These are phyloP conservation scores for Ochotona curzoniae DNA, from an alignment of 2,113 vertebrate species.

Conservation along the genomic window DNA sequence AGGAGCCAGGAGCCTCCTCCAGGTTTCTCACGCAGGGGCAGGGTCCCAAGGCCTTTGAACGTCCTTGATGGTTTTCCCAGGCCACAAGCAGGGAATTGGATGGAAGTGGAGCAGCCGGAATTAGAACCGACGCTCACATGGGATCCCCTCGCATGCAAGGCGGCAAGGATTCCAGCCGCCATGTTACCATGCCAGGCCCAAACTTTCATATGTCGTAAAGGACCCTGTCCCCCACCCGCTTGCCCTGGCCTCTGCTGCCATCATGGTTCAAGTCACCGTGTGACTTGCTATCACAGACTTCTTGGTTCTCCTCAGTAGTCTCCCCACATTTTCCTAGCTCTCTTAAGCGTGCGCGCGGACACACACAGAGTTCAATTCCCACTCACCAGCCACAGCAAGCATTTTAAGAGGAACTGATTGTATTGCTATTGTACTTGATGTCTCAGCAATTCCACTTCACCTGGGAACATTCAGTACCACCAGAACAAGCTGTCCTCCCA, in stretches of 20 bases:
- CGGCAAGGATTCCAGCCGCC: too few relatives aligned
- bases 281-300: background rate
- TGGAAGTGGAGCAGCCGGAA: too few relatives aligned
- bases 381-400: background rate
- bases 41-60: too few relatives aligned
- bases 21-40: too few relatives aligned
- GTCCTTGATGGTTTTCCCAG: too few relatives aligned
- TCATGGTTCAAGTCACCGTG: fast-evolving
- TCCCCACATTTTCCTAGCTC: background rate
- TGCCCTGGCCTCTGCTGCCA: background rate
- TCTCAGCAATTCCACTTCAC: background rate
- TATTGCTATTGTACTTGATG: background rate
- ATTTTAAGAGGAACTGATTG: background rate
- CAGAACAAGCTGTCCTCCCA: background rate
- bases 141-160: too few relatives aligned
- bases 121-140: too few relatives aligned
- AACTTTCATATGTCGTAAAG: background rate
- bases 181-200: background rate
- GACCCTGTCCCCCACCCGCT: background rate
- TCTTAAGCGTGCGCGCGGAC: background rate
- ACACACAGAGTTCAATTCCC: background rate
- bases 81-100: too few relatives aligned
- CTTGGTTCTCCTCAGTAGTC: background rate
- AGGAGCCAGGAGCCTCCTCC: too few relatives aligned
- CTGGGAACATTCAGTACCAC: background rate